Percentiles rank a stretch among this genome's conserved stretches.
phyloP scores from a whole-genome alignment of 2,888 invertebrate genomes.

The Ormyrus labotus region DNA sequence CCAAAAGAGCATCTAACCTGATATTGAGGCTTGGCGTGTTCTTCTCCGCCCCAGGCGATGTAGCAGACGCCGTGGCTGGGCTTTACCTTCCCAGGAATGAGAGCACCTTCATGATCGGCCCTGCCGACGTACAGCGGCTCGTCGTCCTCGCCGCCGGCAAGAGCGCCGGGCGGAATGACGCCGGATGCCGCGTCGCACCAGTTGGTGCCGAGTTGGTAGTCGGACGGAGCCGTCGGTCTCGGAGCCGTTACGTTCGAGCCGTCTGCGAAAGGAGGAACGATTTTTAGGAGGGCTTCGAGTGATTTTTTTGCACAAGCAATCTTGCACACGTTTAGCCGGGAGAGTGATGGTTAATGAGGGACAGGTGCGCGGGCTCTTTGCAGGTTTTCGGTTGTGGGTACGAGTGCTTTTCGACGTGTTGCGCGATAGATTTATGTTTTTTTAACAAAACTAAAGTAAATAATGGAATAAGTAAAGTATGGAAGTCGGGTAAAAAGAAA shows the following conservation, averaged over 20 bases:
- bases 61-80: constrained; percentile 84
- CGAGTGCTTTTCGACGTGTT: too few species aligned
- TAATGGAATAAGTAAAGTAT: too few species aligned
- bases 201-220: constrained; percentile 72
- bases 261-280: too few species aligned
- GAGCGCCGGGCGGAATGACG: constrained; percentile 85
- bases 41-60: constrained; percentile 86
- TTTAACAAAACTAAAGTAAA: too few species aligned
- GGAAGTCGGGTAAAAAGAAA: too few species aligned
- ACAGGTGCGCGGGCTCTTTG: too few species aligned
- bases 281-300: too few species aligned
- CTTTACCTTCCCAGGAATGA: constrained; percentile 87
- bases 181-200: constrained; percentile 84
- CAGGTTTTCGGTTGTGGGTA: too few species aligned
- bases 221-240: constrained; percentile 63
- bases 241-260: constrained; percentile 19
- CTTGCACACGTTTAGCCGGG: too few species aligned
- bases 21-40: constrained; percentile 83
- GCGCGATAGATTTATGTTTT: too few species aligned
- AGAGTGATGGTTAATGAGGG: too few species aligned
- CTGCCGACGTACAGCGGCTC: constrained; percentile 83
- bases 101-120: constrained; percentile 83
- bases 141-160: constrained; percentile 82
- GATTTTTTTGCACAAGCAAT: too few species aligned
- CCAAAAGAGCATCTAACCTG: constrained; percentile 77